phyloP scores from a whole-genome alignment of 2,888 invertebrate species.

The Lathronympha strigana region DNA sequence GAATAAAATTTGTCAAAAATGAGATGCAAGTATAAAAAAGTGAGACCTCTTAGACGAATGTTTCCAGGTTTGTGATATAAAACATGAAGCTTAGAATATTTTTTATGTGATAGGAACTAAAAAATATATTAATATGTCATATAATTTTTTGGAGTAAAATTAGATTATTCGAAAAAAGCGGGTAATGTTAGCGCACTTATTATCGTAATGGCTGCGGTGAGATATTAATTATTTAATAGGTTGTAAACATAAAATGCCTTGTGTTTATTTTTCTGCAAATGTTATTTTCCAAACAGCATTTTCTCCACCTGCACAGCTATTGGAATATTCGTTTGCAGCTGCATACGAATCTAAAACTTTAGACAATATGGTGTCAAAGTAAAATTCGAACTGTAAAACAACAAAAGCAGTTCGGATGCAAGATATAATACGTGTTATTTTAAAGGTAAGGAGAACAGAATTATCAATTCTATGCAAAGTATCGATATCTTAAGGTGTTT shows the following conservation, averaged over 20 bases:
- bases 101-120: too few species aligned
- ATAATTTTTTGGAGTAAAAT: too few species aligned
- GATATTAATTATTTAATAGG: background rate
- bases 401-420: background rate
- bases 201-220: too few species aligned
- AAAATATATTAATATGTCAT: too few species aligned
- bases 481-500: constrained; percentile 1
- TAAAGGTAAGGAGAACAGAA: constrained; percentile 28
- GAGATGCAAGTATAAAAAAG: too few species aligned
- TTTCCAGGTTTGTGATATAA: too few species aligned
- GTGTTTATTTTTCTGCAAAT: background rate
- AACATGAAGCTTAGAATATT: too few species aligned
- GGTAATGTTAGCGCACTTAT: too few species aligned
- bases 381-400: constrained; percentile 21
- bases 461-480: background rate
- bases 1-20: too few species aligned
- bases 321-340: constrained; percentile 9
- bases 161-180: too few species aligned
- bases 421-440: constrained; percentile 5
- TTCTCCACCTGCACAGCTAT: constrained; percentile 1
- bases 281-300: background rate
- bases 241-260: background rate
- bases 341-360: too few species aligned
- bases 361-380: constrained; percentile 5
- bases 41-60: too few species aligned